Base-by-base conservation (phyloP, 2,888 invertebrate genomes). In the Junonia oenone region DNA sequence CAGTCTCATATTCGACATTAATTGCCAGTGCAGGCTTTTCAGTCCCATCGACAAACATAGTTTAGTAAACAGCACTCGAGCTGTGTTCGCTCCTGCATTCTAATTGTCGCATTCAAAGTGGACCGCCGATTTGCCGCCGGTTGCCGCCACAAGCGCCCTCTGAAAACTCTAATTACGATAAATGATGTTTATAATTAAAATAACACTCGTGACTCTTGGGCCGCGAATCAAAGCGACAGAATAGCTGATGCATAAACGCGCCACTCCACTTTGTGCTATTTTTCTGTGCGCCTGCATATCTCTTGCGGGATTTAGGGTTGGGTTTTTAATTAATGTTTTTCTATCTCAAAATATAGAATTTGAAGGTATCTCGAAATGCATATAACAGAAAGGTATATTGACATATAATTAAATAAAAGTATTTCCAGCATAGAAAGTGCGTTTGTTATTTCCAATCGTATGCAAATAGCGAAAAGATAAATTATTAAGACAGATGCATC, bases 151-250 rank as follows among this genome's bases (percentile, higher is more conserved):
- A 69, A 84, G 78, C 68, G 69, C 78, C 64, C 81, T 74, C 66
- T 58, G 75, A 83, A 81, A 81, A 78, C 74, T 76, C 81, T 88
- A 87, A 88, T 88, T 89, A 88, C 80, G 83, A 83, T 83, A 81
- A 86, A 87, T 88, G 87, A 88, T 86, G 87, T 87, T 87, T 79
- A 88, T 86, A 87, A 90, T 89, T 89, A 88, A 87, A 87, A 89
- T 85, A 87, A 86, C 84, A 82, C 87, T 87, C 73, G 68, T 71
- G 68, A 65, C 66, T 72, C 68, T 64, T 68, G 71, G 68, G 70
- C 65, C 69, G 72, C 68, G 69, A 76, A 73, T 88, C 86, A 89
- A 89, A 88, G 87, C 75, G 71, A 75, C 76, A 72, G 69, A 73
- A 64, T 68, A 68, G 72, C 71, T 71, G 79, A 72, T 64, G 84